Base-by-base conservation (phyloP, 2,113 vertebrate species). In the Archocentrus centrarchus region DNA sequence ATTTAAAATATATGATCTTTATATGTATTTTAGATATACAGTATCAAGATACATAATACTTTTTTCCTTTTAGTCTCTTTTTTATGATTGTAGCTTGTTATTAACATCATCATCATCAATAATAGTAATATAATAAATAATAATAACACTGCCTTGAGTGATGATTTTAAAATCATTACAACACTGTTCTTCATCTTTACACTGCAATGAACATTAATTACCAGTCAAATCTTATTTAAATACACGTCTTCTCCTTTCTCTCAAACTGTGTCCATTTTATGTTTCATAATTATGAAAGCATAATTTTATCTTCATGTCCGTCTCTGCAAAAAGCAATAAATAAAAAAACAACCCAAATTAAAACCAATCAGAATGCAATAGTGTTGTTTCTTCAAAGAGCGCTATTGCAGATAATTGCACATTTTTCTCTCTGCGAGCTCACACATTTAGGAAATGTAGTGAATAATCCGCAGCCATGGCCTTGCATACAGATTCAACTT, bases 401-500 rank as follows among this genome's bases (percentile, higher is more conserved):
- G 83, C 80, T 76, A 77, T 60, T 27, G 75, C 66, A 80, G 79
- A 82, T 82, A 63, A 80, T 77, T 88, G 78, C 78, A 64, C 57
- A 68, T 75, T 73, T 81, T 60, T 75, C 66, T 61, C 44, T 20
- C 41, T 64, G 37, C 10, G 50, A 81, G 82, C 75, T 79, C 27
- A 15, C 32, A 30, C 70, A 20, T 87, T 83, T 35, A 86, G 53
- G 75, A 77, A 83, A 64, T 76, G 60, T 68, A 79, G 55, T 75
- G 44, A 81, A 81, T 77, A 85, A 82, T 77, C 81, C 75, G 24
- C 63, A 44, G 24, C 41, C 80, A 64, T 86, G 90, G 70, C 30
- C 84, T 39, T 73, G 86, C 64, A 87, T 83, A 70, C 82, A 88
- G 82, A 83, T 83, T 78, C 14, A 68, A 84, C 63, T 79, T 80